Conservation (phyloP, 2,888 invertebrate species). For the Sinohyriopsis cumingii region DNA sequence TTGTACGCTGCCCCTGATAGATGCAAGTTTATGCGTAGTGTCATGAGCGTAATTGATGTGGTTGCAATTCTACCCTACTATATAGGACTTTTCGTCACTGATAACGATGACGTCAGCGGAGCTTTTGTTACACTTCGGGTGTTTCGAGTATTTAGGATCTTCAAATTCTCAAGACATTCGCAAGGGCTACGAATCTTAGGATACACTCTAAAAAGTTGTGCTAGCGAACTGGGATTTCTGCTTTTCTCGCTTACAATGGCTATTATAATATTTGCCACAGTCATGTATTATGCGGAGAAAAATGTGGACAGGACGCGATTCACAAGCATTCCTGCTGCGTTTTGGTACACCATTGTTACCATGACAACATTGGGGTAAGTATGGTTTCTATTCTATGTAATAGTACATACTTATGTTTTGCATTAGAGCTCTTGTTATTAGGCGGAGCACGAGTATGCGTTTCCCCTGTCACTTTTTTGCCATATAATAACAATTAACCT, state of each 20-base stretch:
- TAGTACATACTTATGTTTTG: constrained; percentile 8
- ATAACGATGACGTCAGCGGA: constrained; percentile 98
- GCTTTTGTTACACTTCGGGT: constrained; percentile 99
- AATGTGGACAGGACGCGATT: constrained; percentile 97
- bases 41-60: constrained; percentile 99
- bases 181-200: constrained; percentile 98
- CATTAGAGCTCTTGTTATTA: neutral
- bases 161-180: constrained; percentile 99
- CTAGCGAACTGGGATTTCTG: constrained; percentile 98
- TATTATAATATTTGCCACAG: constrained; percentile 99
- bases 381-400: constrained; percentile 7
- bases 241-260: constrained; percentile 99
- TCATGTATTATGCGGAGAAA: constrained; percentile 99
- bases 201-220: constrained; percentile 98
- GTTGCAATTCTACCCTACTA: constrained; percentile 99
- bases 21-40: constrained; percentile 96
- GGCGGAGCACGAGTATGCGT: too few relatives aligned
- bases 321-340: constrained; percentile 99
- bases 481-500: too few relatives aligned
- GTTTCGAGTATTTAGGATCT: constrained; percentile 99
- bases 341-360: constrained; percentile 99
- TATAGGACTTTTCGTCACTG: constrained; percentile 96
- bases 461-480: too few relatives aligned
- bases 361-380: constrained; percentile 99
- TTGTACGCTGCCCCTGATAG: constrained; percentile 99